Conservation (phyloP, 2,113 vertebrate species). For the Dendropsophus ebraccatus region DNA sequence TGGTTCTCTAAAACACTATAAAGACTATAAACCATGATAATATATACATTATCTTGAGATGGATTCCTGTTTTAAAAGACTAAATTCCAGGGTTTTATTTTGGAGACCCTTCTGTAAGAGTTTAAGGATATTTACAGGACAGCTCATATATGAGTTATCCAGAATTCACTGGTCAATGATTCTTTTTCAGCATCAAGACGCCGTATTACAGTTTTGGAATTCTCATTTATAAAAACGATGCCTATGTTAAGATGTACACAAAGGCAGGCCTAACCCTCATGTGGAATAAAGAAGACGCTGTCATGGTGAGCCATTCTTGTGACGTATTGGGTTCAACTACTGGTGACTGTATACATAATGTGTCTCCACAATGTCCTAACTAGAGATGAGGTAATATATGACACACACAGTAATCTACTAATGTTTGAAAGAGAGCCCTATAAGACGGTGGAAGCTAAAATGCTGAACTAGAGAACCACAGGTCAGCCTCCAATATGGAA, state of each 20-base stretch:
- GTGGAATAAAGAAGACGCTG: conserved; percentile 88
- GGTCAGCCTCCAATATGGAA: no score
- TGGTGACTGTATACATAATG: not conserved
- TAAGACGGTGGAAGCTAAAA: no score
- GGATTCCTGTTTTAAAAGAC: no score
- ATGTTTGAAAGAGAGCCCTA: no score
- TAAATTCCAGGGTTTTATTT: no score
- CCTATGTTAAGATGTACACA: conserved; percentile 85
- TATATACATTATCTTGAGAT: no score
- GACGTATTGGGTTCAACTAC: not conserved
- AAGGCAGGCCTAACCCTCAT: conserved; percentile 81
- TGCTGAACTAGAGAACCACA: no score
- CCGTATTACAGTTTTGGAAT: conserved; percentile 81
- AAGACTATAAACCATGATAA: no score
- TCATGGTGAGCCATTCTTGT: conserved; percentile 79
- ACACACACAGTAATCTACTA: not conserved
- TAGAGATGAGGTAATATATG: not conserved
- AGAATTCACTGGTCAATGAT: not conserved
- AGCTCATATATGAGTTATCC: not conserved
- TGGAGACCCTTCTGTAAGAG: no score
- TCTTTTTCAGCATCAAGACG: conserved; percentile 72
- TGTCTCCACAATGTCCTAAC: not conserved
- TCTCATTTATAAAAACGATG: conserved; percentile 78
- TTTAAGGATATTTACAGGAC: not conserved
- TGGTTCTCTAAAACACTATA: no score